A percentile compares a stretch with the other conserved stretches of the same genome.
Evolutionary conservation across 2,888 invertebrate species (phyloP).

Genomic region (Eristalis intricaria): DNA sequence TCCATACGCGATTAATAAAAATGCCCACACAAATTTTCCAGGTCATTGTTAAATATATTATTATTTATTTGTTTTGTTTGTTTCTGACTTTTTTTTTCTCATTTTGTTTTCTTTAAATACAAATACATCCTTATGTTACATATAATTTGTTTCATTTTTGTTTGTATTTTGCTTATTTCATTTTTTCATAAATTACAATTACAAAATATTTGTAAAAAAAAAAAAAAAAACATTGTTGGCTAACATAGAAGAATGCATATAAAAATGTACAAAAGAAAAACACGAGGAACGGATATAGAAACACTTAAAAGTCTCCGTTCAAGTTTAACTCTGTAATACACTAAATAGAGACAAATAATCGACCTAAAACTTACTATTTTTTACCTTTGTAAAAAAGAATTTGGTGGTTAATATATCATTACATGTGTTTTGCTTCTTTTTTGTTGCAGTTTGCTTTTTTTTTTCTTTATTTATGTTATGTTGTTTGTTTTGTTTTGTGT

Average conservation of each 20-base stretch:
- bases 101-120: conserved; percentile 41
- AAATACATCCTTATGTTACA: conserved; percentile 61
- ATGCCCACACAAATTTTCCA: background rate
- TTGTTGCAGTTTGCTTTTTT: conserved; percentile 15
- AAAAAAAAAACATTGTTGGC: conserved; percentile 34
- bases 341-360: conserved; percentile 52
- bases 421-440: conserved; percentile 9
- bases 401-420: conserved; percentile 45
- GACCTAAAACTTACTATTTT: conserved; percentile 43
- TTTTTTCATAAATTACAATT: conserved; percentile 63
- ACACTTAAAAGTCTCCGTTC: conserved; percentile 22
- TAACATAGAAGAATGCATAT: conserved; percentile 66
- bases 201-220: conserved; percentile 71
- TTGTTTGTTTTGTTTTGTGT: conserved; percentile 24
- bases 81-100: conserved; percentile 16
- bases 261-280: conserved; percentile 66
- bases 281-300: conserved; percentile 19
- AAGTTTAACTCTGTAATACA: conserved; percentile 37
- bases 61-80: conserved; percentile 29
- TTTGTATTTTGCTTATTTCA: conserved; percentile 31
- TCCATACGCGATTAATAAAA: background rate
- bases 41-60: conserved; percentile 54
- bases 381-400: conserved; percentile 44
- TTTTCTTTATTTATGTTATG: background rate
- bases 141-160: conserved; percentile 58